A percentile compares a stretch with the other conserved stretches of the same genome.
These are phyloP conservation scores for Loriculus beryllinus DNA, from an alignment of 2,797 vertebrate species.

Conservation along the genomic window DNA sequence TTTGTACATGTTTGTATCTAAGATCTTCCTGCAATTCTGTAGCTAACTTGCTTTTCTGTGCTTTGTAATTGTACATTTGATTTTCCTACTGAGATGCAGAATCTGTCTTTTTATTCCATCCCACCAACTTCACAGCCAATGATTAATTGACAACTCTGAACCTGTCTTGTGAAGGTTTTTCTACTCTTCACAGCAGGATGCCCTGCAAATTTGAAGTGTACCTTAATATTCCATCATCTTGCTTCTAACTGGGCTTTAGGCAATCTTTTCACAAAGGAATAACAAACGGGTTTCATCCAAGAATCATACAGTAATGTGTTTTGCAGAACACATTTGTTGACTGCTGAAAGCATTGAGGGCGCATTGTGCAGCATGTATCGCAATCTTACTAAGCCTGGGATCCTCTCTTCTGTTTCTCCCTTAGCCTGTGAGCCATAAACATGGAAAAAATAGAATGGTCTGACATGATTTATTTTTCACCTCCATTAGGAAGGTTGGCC, in stretches of 20 bases:
- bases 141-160: neutral
- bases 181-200: neutral
- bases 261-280: neutral
- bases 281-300: neutral
- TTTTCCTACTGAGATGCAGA: neutral
- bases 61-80: neutral
- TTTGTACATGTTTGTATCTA: neutral
- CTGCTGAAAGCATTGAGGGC: neutral
- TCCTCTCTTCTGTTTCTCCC: neutral
- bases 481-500: neutral
- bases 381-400: neutral
- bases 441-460: neutral
- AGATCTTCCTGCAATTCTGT: neutral
- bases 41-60: neutral
- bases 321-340: neutral
- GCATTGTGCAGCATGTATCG: neutral
- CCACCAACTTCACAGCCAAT: neutral
- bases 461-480: conserved; percentile 34
- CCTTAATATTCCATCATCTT: neutral
- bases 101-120: neutral
- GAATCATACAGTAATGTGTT: neutral
- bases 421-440: neutral
- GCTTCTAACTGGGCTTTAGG: neutral
- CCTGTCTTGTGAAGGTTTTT: neutral
- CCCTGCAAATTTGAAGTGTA: neutral